Evolutionary conservation across 2,797 vertebrate species (phyloP).

Genomic region (Liasis olivaceus): DNA sequence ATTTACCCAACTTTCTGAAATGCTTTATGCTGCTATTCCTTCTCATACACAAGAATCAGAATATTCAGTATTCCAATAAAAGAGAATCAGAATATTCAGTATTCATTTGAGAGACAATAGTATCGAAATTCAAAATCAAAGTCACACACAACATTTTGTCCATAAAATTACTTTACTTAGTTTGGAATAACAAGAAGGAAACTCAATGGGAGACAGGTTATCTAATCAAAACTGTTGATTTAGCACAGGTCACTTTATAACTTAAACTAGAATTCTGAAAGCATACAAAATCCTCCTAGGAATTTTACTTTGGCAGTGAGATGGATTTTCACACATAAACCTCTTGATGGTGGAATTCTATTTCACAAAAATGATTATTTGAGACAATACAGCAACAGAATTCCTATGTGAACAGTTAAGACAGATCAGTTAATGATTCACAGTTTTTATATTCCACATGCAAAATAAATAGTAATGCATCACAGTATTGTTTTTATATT

Average conservation of each 20-base stretch:
- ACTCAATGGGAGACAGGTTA: conserved; percentile 7
- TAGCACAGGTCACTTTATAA: conserved; percentile 33
- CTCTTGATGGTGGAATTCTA: conserved; percentile 22
- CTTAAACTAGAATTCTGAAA: conserved; percentile 41
- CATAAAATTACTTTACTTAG: conserved; percentile 10
- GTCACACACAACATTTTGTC: background rate
- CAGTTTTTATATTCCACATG: conserved; percentile 1
- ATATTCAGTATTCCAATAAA: background rate
- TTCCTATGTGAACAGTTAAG: background rate
- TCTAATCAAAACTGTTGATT: conserved; percentile 34
- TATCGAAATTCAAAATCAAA: background rate
- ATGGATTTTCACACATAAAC: conserved; percentile 49
- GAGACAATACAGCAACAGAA: background rate
- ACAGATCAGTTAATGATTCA: background rate
- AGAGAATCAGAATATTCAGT: background rate
- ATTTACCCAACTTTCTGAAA: background rate
- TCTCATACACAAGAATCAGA: background rate
- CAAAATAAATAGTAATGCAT: background rate
- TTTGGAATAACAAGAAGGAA: conserved; percentile 2
- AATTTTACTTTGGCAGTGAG: conserved; percentile 41
- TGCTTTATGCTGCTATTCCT: background rate
- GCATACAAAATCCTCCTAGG: conserved; percentile 28
- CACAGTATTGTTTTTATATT: background rate
- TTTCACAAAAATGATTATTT: conserved; percentile 6
- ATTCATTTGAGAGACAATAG: background rate